A percentile compares a stretch with the other conserved stretches of the same genome.
Conservation (phyloP, 2,797 vertebrate genomes). For the Epinephelus malabaricus region DNA sequence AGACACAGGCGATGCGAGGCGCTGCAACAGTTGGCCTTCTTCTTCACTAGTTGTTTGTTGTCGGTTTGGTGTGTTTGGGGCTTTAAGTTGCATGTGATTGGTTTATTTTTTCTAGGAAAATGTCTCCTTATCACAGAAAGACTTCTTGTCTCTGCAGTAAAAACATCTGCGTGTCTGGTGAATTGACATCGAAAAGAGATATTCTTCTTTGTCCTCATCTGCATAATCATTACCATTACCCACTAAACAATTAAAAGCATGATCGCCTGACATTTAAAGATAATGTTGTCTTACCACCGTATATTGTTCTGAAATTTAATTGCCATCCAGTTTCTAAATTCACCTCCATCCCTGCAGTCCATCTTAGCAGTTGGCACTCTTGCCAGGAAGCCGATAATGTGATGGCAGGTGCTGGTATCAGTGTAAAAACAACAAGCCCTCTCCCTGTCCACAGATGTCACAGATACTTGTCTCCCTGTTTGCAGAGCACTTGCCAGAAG, state of each 20-base stretch:
- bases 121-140: neutral
- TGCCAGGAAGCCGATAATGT: slow-evolving; percentile 66
- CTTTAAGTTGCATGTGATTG: slow-evolving; percentile 23
- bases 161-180: neutral
- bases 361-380: slow-evolving; percentile 55
- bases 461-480: slow-evolving; percentile 68
- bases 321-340: slow-evolving; percentile 33
- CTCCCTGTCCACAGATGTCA: slow-evolving; percentile 68
- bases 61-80: no score
- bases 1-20: no score
- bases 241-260: neutral
- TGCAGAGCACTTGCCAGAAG: slow-evolving; percentile 65
- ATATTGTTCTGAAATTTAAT: slow-evolving; percentile 26
- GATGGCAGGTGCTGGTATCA: slow-evolving; percentile 70
- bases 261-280: neutral
- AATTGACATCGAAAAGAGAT: neutral
- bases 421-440: slow-evolving; percentile 70
- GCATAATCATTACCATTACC: neutral
- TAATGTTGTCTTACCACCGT: neutral
- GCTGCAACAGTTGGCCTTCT: no score
- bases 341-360: slow-evolving; percentile 36
- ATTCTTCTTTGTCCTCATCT: slow-evolving; percentile 2
- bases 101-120: neutral
- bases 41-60: no score
- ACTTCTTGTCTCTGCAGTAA: neutral